phyloP scores from a whole-genome alignment of 2,113 vertebrate genomes.

The Gallinago undulata region DNA sequence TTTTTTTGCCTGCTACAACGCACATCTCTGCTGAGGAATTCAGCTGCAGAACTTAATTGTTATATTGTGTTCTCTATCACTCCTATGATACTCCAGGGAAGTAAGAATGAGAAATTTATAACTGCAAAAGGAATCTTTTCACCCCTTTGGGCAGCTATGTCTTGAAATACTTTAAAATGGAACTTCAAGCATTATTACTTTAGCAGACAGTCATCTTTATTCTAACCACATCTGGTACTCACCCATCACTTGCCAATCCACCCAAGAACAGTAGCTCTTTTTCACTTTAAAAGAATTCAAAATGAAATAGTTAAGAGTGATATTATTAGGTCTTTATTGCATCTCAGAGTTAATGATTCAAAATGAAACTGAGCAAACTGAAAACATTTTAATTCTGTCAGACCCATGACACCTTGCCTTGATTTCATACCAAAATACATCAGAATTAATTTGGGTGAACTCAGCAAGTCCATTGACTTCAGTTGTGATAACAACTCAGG shows the following conservation, averaged over 20 bases:
- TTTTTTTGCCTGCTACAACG: neutral
- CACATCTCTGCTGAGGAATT: neutral
- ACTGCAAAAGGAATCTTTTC: neutral
- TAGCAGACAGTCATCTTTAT: neutral
- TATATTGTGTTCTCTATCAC: constrained; percentile 32
- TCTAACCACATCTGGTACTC: neutral
- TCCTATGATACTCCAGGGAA: constrained; percentile 36
- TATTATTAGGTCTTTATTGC: neutral
- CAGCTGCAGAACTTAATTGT: constrained; percentile 24
- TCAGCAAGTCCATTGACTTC: neutral
- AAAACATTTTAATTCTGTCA: neutral
- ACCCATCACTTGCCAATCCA: neutral
- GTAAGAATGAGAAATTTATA: constrained; percentile 32
- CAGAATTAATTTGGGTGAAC: neutral
- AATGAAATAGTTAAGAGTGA: neutral
- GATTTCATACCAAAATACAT: neutral
- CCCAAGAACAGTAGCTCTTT: neutral
- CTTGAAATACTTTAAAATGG: constrained; percentile 17
- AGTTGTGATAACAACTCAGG: neutral
- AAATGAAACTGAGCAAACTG: neutral
- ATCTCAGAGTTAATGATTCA: neutral
- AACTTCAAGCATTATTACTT: constrained; percentile 39
- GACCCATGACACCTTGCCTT: neutral
- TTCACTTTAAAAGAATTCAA: neutral
- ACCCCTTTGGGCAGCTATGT: neutral